Conservation (phyloP, 2,797 vertebrate species). For the Oreortyx pictus region DNA sequence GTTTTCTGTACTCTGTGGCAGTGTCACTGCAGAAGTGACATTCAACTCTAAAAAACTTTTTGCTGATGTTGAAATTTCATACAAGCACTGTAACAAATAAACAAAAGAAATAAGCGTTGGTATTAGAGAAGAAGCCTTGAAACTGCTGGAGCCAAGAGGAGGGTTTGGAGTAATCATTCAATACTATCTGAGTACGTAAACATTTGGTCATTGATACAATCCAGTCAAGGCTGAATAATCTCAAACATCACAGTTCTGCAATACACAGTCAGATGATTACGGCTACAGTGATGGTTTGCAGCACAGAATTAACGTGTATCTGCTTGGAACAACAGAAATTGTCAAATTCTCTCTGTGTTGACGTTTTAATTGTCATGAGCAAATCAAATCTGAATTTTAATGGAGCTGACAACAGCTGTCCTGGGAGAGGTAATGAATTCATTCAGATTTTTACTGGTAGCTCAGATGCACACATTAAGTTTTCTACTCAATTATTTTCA, state of each 20-base stretch:
- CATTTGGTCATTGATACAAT: slow-evolving; percentile 66
- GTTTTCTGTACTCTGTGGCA: background rate
- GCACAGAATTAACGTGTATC: slow-evolving; percentile 58
- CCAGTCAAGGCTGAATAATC: slow-evolving; percentile 66
- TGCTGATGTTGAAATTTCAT: slow-evolving; percentile 19
- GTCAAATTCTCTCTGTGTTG: slow-evolving; percentile 31
- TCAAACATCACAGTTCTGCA: slow-evolving; percentile 54
- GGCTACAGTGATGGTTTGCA: slow-evolving; percentile 22
- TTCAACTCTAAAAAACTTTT: background rate
- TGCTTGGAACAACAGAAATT: slow-evolving; percentile 52
- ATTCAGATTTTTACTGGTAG: slow-evolving; percentile 40
- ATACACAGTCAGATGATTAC: slow-evolving; percentile 53
- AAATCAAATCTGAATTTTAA: slow-evolving; percentile 52
- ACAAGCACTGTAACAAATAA: background rate
- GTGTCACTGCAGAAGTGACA: background rate
- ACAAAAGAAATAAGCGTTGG: background rate
- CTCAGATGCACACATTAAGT: background rate
- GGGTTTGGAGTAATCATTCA: slow-evolving; percentile 46
- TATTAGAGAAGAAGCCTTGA: slow-evolving; percentile 37
- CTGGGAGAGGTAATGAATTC: slow-evolving; percentile 41
- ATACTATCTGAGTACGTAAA: slow-evolving; percentile 51
- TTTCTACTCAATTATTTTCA: slow-evolving; percentile 8
- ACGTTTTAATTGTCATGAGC: slow-evolving; percentile 39
- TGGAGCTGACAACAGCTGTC: slow-evolving; percentile 31
- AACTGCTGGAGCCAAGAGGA: slow-evolving; percentile 42